Evolutionary conservation across 2,797 vertebrate genomes (phyloP).

Genomic region (Sphenodon punctatus): DNA sequence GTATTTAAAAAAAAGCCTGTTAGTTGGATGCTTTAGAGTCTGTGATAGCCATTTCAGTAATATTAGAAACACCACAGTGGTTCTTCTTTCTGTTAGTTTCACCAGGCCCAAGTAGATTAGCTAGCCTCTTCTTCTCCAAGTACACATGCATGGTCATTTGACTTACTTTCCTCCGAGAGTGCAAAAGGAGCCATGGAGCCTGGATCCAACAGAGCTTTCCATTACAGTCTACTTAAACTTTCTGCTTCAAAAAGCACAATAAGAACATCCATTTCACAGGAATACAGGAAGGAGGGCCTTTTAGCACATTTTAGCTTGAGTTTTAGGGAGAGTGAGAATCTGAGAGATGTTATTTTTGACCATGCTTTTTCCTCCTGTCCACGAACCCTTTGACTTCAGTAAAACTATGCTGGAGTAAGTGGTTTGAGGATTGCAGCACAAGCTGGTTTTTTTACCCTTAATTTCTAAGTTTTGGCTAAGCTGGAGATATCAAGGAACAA

Average conservation of each 20-base stretch:
- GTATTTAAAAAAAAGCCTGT: too few species aligned
- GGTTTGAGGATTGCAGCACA: too few species aligned
- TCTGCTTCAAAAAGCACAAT: neutral
- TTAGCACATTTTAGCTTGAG: neutral
- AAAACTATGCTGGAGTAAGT: too few species aligned
- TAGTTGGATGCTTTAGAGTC: too few species aligned
- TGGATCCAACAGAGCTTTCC: neutral
- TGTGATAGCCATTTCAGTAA: too few species aligned
- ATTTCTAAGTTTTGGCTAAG: neutral
- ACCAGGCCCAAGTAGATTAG: neutral
- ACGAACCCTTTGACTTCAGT: too few species aligned
- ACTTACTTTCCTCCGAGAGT: neutral
- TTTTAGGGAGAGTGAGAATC: neutral
- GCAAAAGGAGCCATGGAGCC: neutral
- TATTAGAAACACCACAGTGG: too few species aligned
- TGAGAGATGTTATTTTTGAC: neutral
- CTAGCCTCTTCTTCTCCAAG: fast-evolving
- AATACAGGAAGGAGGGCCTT: neutral
- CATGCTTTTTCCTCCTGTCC: neutral
- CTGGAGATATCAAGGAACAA: neutral
- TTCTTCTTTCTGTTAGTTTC: neutral
- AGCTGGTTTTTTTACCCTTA: neutral
- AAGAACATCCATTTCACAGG: neutral
- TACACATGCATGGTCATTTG: fast-evolving
- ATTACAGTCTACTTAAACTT: neutral